Base-by-base conservation (phyloP, 2,113 vertebrate species). In the Microtus pennsylvanicus region DNA sequence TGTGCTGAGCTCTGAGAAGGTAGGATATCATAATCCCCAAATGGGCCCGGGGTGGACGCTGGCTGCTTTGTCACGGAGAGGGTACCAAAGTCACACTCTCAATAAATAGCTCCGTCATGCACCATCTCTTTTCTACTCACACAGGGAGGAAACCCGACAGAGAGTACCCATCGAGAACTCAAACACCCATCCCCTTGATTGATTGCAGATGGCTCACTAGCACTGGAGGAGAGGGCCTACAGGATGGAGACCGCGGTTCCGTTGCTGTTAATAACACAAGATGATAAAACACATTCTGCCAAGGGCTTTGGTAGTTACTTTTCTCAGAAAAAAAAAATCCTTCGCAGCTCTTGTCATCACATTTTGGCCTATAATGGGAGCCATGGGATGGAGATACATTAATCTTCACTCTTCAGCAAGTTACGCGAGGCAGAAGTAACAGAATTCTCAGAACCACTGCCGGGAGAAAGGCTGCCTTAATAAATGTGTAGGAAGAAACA, bases 51-150 rank as follows among this genome's bases (percentile, higher is more conserved):
- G 78, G 63, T 74, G 22, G 45, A 90, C 35, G 63, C 63, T 67
- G 78, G 30, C 67, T 95, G n/a, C 55, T 94, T 95, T 94, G 77
- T 88, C 30, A 42, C 17, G 78, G 67, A 92, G 81, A 90, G 80
- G 55, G 42, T 38, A 90, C 35, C 33, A 65, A 95, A 95, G 28
- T 3, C 72, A 95, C 47, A 7, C 72, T 93, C 69, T 81, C 92
- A 96, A 96, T 92, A 96, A 95, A 95, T 80, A 72, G 30, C 26
- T 70, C 85, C 94, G 70, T 86, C 95, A 86, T 24, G n/a, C 22
- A 55, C 87, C 90, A 17, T 65, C 17, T 52, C 50, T 86, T 90
- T 87, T 19, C 91, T 75, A 90, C 77, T 94, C 28, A 3, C 35
- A 82, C 1, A 1, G 26, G 26, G 70, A 38, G 22, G 47, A 91